These are phyloP conservation scores for Galerucella calmariensis DNA, from an alignment of 2,888 invertebrate genomes.

Conservation along the genomic window DNA sequence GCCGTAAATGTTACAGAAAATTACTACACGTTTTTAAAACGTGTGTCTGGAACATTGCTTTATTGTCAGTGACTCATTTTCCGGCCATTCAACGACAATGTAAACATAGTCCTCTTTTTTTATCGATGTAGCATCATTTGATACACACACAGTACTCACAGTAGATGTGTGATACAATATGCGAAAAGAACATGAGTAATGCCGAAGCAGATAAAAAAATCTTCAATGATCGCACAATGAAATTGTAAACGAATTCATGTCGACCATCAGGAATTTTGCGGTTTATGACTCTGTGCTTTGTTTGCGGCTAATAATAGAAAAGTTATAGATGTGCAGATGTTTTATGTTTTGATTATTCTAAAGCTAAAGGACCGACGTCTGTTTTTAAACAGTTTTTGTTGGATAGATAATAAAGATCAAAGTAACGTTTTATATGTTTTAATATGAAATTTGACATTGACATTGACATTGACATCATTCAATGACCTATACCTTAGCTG, in stretches of 20 bases:
- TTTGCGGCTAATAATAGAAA: constrained; percentile 24
- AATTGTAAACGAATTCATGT: constrained; percentile 18
- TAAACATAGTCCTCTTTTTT: neutral
- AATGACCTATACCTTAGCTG: no score
- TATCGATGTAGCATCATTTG: neutral
- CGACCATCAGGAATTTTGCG: constrained; percentile 22
- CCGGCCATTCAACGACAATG: neutral
- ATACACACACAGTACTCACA: neutral
- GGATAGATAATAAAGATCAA: neutral
- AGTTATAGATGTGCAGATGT: neutral
- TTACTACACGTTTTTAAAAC: neutral
- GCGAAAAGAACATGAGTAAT: constrained; percentile 13
- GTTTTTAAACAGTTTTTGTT: neutral
- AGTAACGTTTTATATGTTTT: neutral
- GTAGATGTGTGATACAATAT: constrained; percentile 2
- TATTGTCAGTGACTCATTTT: neutral
- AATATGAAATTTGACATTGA: no score
- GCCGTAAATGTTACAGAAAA: neutral
- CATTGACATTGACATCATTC: no score
- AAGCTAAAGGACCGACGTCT: neutral
- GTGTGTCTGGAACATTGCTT: neutral
- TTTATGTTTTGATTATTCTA: neutral
- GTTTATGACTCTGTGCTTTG: constrained; percentile 16
- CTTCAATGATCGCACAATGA: constrained; percentile 12
- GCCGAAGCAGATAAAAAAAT: constrained; percentile 1